Conservation (phyloP, 2,797 vertebrate species). For the Alauda arvensis region DNA sequence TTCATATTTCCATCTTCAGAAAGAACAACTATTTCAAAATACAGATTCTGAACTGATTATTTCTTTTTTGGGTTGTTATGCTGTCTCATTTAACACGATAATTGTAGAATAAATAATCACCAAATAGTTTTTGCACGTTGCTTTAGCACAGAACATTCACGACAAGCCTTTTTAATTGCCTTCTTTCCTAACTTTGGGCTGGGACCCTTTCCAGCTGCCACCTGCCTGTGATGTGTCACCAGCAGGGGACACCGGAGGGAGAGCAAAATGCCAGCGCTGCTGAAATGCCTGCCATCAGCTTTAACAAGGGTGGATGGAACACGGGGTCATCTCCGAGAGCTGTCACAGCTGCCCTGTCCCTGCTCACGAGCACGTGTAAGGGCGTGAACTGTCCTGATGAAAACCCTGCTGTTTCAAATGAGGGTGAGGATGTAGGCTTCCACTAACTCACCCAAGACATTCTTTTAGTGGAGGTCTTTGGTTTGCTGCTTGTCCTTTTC, state of each 20-base stretch:
- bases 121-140: neutral
- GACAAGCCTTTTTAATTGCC: neutral
- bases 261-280: neutral
- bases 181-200: neutral
- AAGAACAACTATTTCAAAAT: conserved; percentile 7
- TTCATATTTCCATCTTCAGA: conserved; percentile 7
- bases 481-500: neutral
- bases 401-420: neutral
- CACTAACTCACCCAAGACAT: neutral
- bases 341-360: neutral
- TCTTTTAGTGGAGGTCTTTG: neutral
- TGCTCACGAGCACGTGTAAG: neutral
- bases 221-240: neutral
- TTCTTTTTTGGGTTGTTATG: neutral
- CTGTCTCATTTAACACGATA: neutral
- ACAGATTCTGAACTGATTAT: neutral
- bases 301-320: neutral
- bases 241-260: neutral
- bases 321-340: neutral
- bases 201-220: neutral
- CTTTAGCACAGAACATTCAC: neutral
- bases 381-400: neutral
- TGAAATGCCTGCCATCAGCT: neutral
- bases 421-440: neutral
- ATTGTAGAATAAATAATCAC: neutral